Evolutionary conservation across 2,888 invertebrate species (phyloP).

Genomic region (Apeira syringaria): DNA sequence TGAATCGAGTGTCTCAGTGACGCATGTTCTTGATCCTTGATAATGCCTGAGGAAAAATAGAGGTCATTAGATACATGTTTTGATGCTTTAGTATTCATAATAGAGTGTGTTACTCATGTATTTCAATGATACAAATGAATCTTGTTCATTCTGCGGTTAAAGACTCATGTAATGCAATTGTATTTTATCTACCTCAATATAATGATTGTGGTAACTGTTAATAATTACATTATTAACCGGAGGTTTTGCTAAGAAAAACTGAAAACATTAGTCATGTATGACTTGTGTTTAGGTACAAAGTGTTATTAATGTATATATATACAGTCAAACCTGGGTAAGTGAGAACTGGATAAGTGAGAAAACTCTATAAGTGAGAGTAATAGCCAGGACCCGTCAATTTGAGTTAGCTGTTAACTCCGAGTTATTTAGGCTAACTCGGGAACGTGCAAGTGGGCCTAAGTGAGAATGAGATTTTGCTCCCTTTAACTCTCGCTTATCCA

Average conservation of each 20-base stretch:
- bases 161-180: neutral
- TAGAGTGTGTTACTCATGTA: neutral
- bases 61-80: conserved; percentile 14
- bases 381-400: too few species aligned
- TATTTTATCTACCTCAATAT: neutral
- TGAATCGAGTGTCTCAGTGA: conserved; percentile 37
- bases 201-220: neutral
- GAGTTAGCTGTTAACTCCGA: too few species aligned
- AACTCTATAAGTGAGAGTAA: too few species aligned
- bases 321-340: too few species aligned
- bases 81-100: conserved; percentile 4
- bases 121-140: neutral
- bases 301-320: too few species aligned
- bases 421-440: too few species aligned
- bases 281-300: too few species aligned
- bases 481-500: too few species aligned
- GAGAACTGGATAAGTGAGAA: too few species aligned
- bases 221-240: neutral
- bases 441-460: too few species aligned
- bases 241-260: neutral
- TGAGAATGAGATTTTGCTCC: too few species aligned
- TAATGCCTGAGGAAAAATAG: conserved; percentile 27
- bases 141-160: conserved; percentile 7
- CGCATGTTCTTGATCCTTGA: conserved; percentile 37
- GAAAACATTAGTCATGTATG: too few species aligned